Conservation (phyloP, 2,113 vertebrate species). For the Mirza zaza region DNA sequence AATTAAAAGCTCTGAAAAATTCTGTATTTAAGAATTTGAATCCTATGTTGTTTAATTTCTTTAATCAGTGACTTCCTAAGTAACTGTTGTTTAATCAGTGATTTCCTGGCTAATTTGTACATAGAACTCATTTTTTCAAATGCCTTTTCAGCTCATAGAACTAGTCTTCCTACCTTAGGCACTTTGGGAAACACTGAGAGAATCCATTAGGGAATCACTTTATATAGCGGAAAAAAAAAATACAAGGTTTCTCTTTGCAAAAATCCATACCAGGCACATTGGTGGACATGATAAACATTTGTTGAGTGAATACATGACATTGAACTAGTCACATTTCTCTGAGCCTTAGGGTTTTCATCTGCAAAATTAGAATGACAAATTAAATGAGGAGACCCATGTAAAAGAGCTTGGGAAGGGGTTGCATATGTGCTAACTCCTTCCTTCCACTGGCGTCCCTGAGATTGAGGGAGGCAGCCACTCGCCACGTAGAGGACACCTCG, state of each 20-base stretch:
- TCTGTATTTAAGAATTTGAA: conserved; percentile 25
- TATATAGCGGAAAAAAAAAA: background rate
- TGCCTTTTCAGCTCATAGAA: background rate
- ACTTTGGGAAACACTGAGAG: background rate
- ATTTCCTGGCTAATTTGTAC: conserved; percentile 52
- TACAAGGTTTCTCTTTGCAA: background rate
- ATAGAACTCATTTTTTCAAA: background rate
- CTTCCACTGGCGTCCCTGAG: background rate
- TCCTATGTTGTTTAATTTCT: conserved; percentile 41
- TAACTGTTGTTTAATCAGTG: conserved; percentile 15
- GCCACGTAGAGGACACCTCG: background rate
- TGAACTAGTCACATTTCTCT: background rate
- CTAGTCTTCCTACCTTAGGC: background rate
- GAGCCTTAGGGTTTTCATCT: background rate
- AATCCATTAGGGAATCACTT: conserved; percentile 6
- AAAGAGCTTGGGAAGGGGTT: background rate
- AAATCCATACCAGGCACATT: background rate
- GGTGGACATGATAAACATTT: background rate
- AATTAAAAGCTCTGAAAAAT: conserved; percentile 15
- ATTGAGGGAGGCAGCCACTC: background rate
- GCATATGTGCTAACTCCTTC: too few relatives aligned
- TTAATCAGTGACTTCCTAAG: conserved; percentile 60
- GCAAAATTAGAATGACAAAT: background rate
- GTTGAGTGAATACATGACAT: background rate
- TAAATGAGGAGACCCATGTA: background rate